Conservation (phyloP, 2,113 vertebrate genomes). For the Cryptomyrus ogoouensis region DNA sequence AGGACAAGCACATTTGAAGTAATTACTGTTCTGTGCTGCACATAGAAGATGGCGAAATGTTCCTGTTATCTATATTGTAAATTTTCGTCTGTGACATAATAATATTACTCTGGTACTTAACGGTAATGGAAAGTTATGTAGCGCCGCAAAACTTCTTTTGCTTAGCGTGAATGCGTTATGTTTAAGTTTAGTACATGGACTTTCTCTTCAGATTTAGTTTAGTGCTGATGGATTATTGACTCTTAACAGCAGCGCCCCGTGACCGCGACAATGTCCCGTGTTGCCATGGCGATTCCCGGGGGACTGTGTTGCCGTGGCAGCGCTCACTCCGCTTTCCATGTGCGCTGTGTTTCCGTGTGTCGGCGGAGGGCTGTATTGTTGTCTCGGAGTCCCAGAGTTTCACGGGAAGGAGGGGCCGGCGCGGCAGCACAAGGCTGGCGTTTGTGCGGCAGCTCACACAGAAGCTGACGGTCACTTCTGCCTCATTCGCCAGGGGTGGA, state of each 20-base stretch:
- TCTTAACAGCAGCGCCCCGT: not conserved
- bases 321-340: slow-evolving; percentile 17
- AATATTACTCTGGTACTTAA: not conserved
- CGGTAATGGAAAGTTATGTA: not conserved
- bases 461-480: slow-evolving; percentile 54
- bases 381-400: slow-evolving; percentile 50
- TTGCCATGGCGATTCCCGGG: not conserved
- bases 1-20: not conserved
- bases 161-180: not conserved
- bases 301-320: not conserved
- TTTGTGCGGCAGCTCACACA: slow-evolving; percentile 64
- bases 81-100: not conserved
- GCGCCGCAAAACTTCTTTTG: not conserved
- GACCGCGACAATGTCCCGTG: not conserved
- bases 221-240: not conserved
- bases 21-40: not conserved
- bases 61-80: not conserved
- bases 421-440: slow-evolving; percentile 60
- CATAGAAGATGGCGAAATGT: not conserved
- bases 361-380: slow-evolving; percentile 46
- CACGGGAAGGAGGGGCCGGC: slow-evolving; percentile 61
- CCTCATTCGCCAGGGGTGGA: slow-evolving; percentile 55
- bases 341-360: slow-evolving; percentile 49
- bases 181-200: not conserved
- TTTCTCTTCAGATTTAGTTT: not conserved